Conservation (phyloP, 2,113 vertebrate genomes). For the Muntiacus muntjak region DNA sequence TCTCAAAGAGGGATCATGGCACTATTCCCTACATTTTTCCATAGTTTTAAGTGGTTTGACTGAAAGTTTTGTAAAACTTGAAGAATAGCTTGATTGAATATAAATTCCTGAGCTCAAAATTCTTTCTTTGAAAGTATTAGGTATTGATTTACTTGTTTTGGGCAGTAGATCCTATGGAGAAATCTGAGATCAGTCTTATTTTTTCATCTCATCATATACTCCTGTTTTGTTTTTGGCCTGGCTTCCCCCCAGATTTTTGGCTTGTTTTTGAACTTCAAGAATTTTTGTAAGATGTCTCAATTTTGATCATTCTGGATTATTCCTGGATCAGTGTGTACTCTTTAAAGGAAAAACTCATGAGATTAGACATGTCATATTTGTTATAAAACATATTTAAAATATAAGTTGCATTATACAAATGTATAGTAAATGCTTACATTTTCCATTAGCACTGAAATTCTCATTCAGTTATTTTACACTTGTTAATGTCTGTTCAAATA, state of each 20-base stretch:
- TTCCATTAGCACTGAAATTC: neutral
- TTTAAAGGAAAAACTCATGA: conserved; percentile 28
- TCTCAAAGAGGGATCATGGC: neutral
- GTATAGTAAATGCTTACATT: neutral
- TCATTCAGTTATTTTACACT: neutral
- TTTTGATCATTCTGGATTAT: conserved; percentile 8
- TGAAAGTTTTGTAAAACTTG: neutral
- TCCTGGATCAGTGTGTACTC: neutral
- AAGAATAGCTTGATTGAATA: neutral
- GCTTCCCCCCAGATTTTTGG: neutral
- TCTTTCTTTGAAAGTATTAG: conserved; percentile 16
- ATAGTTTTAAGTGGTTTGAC: neutral
- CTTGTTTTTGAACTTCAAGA: conserved; percentile 17
- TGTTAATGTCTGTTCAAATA: neutral
- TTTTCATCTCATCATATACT: neutral
- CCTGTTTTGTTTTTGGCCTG: neutral
- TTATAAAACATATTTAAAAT: conserved; percentile 12
- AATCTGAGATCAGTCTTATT: neutral
- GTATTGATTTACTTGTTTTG: neutral
- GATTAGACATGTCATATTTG: neutral
- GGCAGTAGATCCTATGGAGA: neutral
- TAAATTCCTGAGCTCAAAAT: neutral
- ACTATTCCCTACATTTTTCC: neutral
- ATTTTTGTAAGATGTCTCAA: neutral
- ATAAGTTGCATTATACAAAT: neutral